Percentiles rank a stretch among this genome's conserved stretches.
Evolutionary conservation across 2,113 vertebrate species (phyloP).

Genomic region (Promerops cafer): DNA sequence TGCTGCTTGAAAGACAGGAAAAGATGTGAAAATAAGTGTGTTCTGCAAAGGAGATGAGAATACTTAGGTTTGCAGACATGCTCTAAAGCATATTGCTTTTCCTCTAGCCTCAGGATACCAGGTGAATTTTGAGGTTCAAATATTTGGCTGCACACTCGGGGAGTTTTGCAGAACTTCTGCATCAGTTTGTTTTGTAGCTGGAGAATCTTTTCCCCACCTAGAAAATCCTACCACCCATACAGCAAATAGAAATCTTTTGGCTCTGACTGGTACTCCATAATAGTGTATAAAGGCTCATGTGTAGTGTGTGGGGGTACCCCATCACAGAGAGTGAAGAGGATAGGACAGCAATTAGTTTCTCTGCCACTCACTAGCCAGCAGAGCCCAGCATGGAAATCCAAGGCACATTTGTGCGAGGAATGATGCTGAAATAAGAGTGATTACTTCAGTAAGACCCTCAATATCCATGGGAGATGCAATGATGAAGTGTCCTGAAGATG

Average conservation of each 20-base stretch:
- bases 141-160: background rate
- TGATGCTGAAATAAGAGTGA: background rate
- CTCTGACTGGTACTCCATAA: background rate
- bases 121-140: background rate
- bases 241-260: background rate
- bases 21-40: background rate
- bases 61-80: background rate
- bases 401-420: background rate
- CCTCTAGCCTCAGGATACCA: background rate
- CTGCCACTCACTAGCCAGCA: background rate
- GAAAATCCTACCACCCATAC: background rate
- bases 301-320: background rate
- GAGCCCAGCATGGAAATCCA: background rate
- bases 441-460: background rate
- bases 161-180: background rate
- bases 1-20: background rate
- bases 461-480: background rate
- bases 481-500: background rate
- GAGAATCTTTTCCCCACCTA: background rate
- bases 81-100: background rate
- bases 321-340: background rate
- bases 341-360: background rate
- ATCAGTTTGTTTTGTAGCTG: background rate
- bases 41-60: background rate
- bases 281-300: background rate